Percentiles rank a stretch among this genome's conserved stretches.
Evolutionary conservation across 1,140 invertebrate genomes (phyloP).

Genomic region (Aphelenchoides besseyi): DNA sequence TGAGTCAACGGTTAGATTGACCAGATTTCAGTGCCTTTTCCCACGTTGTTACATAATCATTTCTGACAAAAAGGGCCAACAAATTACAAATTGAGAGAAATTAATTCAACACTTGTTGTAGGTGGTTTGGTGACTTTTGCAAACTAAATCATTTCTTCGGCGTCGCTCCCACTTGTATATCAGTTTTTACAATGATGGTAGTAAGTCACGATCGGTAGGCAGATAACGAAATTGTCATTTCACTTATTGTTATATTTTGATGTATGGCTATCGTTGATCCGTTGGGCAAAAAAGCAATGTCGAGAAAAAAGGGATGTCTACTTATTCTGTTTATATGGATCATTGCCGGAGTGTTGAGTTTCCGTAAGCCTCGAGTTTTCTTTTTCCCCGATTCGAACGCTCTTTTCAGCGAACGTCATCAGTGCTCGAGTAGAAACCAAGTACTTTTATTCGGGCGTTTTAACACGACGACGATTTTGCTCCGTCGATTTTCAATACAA

Average conservation of each 20-base stretch:
- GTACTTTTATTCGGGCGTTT: constrained; percentile 19
- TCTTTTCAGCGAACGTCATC: constrained; percentile 14
- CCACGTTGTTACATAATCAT: no score
- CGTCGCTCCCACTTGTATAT: constrained; percentile 26
- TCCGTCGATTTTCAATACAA: constrained; percentile 26
- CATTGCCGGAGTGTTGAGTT: constrained; percentile 7
- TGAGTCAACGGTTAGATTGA: no score
- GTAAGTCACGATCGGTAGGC: constrained; percentile 33
- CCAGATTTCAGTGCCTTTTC: no score
- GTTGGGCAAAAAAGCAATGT: constrained; percentile 22
- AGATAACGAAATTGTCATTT: constrained; percentile 2
- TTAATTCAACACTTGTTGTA: no score
- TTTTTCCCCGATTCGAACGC: no score
- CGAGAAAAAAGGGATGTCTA: constrained; percentile 1
- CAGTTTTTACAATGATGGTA: constrained; percentile 34
- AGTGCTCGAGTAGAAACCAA: constrained; percentile 18
- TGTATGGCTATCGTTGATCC: constrained; percentile 30
- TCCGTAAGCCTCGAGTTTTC: no score
- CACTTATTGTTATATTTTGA: constrained; percentile 21
- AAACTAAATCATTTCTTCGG: constrained; percentile 34
- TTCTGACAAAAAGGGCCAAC: no score
- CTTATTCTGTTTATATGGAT: constrained; percentile 24
- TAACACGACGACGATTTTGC: constrained; percentile 18
- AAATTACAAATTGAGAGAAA: no score
- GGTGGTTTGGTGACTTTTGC: constrained; percentile 27